Percentiles rank a stretch among this genome's conserved stretches.
These are phyloP conservation scores for Drosophila simulans DNA, from an alignment of 1,140 invertebrate genomes.

Conservation along the genomic window DNA sequence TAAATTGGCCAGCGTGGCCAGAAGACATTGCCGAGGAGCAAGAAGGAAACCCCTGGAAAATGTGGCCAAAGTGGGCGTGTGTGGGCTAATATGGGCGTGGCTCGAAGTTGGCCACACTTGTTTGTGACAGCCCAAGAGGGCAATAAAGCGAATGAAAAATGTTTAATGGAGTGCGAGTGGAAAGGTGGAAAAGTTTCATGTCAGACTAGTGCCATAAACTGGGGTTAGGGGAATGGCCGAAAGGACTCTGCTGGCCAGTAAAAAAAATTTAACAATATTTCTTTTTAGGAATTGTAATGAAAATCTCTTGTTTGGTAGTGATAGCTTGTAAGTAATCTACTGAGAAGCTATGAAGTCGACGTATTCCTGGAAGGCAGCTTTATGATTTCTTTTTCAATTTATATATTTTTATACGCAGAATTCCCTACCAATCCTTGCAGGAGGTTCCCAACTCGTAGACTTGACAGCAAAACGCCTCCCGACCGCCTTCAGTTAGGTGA, in stretches of 20 bases:
- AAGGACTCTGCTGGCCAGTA: not conserved
- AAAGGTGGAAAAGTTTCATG: slow-evolving; percentile 1
- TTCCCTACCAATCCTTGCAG: not conserved
- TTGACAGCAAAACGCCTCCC: slow-evolving; percentile 59
- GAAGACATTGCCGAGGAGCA: slow-evolving; percentile 16
- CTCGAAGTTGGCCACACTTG: slow-evolving; percentile 42
- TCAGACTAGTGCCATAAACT: not conserved
- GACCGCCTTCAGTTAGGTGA: slow-evolving; percentile 25
- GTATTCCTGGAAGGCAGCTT: too few relatives aligned
- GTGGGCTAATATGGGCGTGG: slow-evolving; percentile 29
- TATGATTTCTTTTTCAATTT: too few relatives aligned
- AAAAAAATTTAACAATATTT: not conserved
- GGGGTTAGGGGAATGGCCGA: not conserved
- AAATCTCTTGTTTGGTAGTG: not conserved
- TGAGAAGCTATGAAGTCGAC: too few relatives aligned
- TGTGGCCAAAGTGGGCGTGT: slow-evolving; percentile 10
- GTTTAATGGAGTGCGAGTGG: slow-evolving; percentile 5
- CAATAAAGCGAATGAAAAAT: slow-evolving; percentile 47
- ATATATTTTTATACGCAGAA: too few relatives aligned
- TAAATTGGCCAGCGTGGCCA: slow-evolving; percentile 64
- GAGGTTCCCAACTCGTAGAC: slow-evolving; percentile 10
- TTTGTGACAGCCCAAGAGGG: slow-evolving; percentile 51
- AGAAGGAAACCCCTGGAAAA: not conserved
- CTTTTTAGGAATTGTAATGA: not conserved
- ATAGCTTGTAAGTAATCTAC: too few relatives aligned